phyloP scores from a whole-genome alignment of 2,888 invertebrate genomes.

The Orchestes rusci region DNA sequence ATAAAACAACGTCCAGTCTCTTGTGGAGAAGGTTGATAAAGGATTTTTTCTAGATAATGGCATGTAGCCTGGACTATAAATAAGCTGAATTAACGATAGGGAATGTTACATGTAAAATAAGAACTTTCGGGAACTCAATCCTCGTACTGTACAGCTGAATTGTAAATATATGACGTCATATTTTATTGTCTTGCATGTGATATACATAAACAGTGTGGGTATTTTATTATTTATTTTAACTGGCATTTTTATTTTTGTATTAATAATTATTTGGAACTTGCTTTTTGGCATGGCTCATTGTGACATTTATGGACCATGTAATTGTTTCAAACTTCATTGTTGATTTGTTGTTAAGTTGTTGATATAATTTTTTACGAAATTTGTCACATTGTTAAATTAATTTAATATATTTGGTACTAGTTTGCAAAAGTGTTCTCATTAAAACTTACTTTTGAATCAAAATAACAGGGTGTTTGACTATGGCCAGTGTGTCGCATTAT shows the following conservation, averaged over 20 bases:
- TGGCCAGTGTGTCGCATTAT: no score
- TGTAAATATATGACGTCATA: constrained; percentile 21
- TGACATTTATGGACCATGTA: constrained; percentile 3
- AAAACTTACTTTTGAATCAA: no score
- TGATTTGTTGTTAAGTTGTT: no score
- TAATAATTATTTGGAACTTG: constrained; percentile 7
- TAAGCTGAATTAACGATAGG: constrained; percentile 8
- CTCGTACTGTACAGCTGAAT: constrained; percentile 19
- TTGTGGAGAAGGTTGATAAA: no score
- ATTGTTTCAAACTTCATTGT: constrained; percentile 5
- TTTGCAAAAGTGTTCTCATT: no score
- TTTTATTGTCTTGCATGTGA: constrained; percentile 23
- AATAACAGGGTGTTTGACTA: no score
- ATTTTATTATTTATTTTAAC: constrained; percentile 28
- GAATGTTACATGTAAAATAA: constrained; percentile 13
- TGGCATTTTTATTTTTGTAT: constrained; percentile 28
- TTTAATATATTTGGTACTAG: no score
- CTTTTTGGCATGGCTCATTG: constrained; percentile 14
- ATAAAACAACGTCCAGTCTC: no score
- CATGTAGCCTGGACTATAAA: no score
- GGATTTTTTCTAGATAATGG: no score
- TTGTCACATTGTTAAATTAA: no score
- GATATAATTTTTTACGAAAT: no score
- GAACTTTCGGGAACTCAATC: constrained; percentile 19
- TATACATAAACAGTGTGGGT: constrained; percentile 36